Evolutionary conservation across 2,888 invertebrate species (phyloP).

Genomic region (Thereva unica): DNA sequence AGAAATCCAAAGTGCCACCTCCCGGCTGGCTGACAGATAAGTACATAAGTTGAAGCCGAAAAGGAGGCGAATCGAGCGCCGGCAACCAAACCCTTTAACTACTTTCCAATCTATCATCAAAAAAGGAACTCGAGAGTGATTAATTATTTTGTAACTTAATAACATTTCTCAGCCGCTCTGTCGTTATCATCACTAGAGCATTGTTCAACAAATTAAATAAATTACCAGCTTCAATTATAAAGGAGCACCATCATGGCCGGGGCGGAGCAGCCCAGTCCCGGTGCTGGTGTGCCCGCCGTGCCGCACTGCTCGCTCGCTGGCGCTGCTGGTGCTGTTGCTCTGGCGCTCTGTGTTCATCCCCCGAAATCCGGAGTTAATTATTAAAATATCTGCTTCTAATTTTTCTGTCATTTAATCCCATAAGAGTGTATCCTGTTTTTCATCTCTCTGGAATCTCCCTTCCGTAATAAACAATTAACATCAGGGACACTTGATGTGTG

Average conservation of each 20-base stretch:
- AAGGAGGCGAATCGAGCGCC: no score
- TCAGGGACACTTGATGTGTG: slow-evolving; percentile 37
- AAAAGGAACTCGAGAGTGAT: slow-evolving; percentile 25
- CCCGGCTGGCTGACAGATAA: no score
- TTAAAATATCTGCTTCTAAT: slow-evolving; percentile 40
- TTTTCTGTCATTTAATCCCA: slow-evolving; percentile 41
- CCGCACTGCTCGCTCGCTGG: not conserved
- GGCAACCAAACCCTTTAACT: no score
- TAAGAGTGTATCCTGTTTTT: slow-evolving; percentile 35
- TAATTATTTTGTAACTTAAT: slow-evolving; percentile 35
- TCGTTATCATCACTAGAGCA: slow-evolving; percentile 16
- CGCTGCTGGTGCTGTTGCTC: not conserved
- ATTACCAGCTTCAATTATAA: slow-evolving; percentile 32
- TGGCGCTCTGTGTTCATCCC: not conserved
- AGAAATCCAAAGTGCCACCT: no score
- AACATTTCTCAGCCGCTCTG: slow-evolving; percentile 4
- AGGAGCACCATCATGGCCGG: not conserved
- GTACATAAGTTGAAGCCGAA: no score
- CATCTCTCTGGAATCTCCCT: slow-evolving; percentile 1
- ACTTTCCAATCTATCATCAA: slow-evolving; percentile 18
- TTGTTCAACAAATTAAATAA: slow-evolving; percentile 24
- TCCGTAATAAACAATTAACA: slow-evolving; percentile 37
- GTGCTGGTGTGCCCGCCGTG: no score
- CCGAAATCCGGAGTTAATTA: slow-evolving; percentile 38
- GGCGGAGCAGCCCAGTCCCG: no score